Percentiles rank a stretch among this genome's conserved stretches.
phyloP scores from a whole-genome alignment of 23 tunicate species.

The Clavelina lepadiformis region DNA sequence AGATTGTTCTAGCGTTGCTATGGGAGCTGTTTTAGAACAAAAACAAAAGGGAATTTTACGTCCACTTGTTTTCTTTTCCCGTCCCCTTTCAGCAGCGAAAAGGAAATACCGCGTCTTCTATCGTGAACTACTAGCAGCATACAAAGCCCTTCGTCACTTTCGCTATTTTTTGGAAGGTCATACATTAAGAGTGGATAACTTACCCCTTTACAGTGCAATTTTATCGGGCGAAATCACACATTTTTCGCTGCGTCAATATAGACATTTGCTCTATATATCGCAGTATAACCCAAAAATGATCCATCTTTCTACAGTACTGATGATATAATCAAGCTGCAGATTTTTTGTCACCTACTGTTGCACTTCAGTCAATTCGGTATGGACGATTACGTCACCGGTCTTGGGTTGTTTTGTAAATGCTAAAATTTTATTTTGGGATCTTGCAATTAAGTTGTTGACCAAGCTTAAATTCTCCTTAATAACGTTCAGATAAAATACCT shows the following conservation, averaged over 20 bases:
- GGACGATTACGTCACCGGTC: too few species aligned
- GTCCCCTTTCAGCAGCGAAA: not conserved
- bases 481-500: too few species aligned
- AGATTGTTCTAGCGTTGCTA: not conserved
- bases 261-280: constrained; percentile 5
- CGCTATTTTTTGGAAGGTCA: constrained; percentile 18
- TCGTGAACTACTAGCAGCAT: constrained; percentile 1
- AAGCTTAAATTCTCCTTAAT: too few species aligned
- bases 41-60: not conserved
- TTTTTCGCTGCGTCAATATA: not conserved
- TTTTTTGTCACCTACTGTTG: not conserved
- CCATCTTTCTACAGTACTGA: too few species aligned
- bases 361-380: too few species aligned
- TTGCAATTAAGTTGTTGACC: too few species aligned
- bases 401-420: too few species aligned
- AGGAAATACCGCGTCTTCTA: not conserved
- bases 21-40: constrained; percentile 11
- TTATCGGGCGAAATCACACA: not conserved
- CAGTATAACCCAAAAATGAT: not conserved
- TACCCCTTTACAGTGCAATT: not conserved
- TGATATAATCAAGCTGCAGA: too few species aligned
- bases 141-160: constrained; percentile 9
- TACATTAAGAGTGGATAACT: constrained; percentile 1
- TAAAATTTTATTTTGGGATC: too few species aligned
- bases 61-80: constrained; percentile 8